Evolutionary conservation across 2,888 invertebrate species (phyloP), one percentile per base, ranked within the genome.

Genomic region (Heteromurus nitidus): DNA sequence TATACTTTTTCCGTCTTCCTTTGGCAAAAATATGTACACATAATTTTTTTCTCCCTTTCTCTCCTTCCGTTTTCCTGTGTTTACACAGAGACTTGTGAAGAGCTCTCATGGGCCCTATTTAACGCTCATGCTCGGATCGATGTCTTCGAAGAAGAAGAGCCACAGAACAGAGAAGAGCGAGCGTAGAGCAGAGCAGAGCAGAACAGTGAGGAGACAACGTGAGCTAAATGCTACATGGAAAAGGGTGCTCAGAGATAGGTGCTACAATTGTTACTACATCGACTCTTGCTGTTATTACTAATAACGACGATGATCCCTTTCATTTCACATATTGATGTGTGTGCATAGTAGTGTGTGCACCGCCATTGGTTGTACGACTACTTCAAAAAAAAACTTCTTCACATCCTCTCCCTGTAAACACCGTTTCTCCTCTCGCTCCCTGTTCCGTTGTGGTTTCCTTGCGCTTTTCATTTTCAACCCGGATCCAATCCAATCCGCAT

Each of bases 121-220:
- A 86, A 85, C 86, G 86, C 86, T 86, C 86, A 86, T 86, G 86
- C 86, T 85, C 85, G 84, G 86, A 86, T 86, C 86, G 86, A 86
- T 86, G 79, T 79, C 79, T 79, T 70, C 77, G 82, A 80, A 85
- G 85, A 85, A 68, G 24, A n/a, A 60, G 53, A 58, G 60, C 28
- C 16, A 42, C 30, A 47, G 47, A 58, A 67, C 31, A 30, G 58
- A 5, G 26, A 22, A 22, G 50, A 53, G 31, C 11, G 22, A 53
- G 62, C 13, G 50, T 22, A 18, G 22, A 53, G 30, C 22, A 65
- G 65, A 73, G n/a, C 24, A 65, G 36, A 36, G 16, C 31, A 64
- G 11, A n/a, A n/a, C n/a, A n/a, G n/a, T n/a, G n/a, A 1, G 9
- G 16, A 44, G 44, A 44, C 44, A 44, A 26, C 60, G n/a, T n/a